These are phyloP conservation scores for Crotalus tigris DNA, from an alignment of 2,113 vertebrate genomes.

Conservation along the genomic window DNA sequence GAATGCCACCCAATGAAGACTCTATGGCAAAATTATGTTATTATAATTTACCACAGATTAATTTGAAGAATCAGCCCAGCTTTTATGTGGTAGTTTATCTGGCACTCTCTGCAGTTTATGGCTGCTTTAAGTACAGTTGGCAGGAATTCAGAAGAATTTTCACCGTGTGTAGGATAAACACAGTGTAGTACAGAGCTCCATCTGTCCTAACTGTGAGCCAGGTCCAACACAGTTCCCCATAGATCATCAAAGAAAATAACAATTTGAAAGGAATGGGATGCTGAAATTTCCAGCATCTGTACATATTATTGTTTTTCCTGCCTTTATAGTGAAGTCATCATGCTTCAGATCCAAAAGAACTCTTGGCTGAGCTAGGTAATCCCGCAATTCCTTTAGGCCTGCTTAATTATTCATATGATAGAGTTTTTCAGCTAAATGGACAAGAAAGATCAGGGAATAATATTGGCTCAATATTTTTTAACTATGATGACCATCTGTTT, in stretches of 20 bases:
- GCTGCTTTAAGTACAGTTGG: constrained; percentile 11
- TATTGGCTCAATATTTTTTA: neutral
- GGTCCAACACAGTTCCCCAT: neutral
- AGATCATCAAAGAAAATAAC: neutral
- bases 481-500: neutral
- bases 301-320: neutral
- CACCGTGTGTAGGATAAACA: neutral
- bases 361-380: neutral
- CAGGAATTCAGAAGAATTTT: neutral
- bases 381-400: neutral
- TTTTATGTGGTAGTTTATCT: neutral
- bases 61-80: neutral
- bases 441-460: neutral
- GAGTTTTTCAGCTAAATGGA: neutral
- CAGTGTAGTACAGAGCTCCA: neutral
- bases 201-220: neutral
- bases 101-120: neutral
- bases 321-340: neutral
- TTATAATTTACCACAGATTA: neutral
- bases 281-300: neutral
- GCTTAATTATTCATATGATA: neutral
- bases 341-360: neutral
- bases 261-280: neutral
- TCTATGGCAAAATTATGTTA: neutral
- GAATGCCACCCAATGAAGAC: neutral